Conservation (phyloP, 2,888 invertebrate species). For the Macropis europaea region DNA sequence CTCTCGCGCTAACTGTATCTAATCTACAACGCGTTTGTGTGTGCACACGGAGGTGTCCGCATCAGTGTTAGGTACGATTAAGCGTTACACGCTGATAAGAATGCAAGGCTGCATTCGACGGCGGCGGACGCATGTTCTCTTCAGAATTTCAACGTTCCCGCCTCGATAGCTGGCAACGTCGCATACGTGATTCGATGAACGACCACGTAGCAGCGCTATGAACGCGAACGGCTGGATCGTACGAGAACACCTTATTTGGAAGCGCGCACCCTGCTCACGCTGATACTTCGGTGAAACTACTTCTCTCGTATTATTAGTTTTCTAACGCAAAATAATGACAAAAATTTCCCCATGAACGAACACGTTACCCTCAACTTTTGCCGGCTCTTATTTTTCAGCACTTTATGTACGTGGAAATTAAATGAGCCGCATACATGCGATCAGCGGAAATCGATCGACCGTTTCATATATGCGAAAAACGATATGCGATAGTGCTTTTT, state of each 20-base stretch:
- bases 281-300: constrained; percentile 41
- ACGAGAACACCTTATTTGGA: constrained; percentile 85
- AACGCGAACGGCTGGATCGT: constrained; percentile 69
- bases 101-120: constrained; percentile 3
- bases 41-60: neutral
- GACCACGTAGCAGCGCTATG: constrained; percentile 50
- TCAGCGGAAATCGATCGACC: neutral
- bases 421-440: neutral
- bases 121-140: neutral
- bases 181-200: constrained; percentile 29
- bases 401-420: constrained; percentile 13
- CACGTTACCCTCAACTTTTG: neutral
- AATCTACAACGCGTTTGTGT: constrained; percentile 24
- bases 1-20: constrained; percentile 29
- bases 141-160: constrained; percentile 51
- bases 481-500: constrained; percentile 6
- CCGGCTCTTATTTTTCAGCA: neutral
- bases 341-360: neutral
- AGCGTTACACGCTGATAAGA: constrained; percentile 24
- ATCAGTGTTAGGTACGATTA: neutral
- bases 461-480: neutral
- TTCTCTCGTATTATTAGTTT: constrained; percentile 1
- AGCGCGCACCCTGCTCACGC: constrained; percentile 80
- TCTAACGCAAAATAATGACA: neutral
- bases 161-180: too few relatives aligned